Evolutionary conservation across 2,888 invertebrate species (phyloP).

Genomic region (Lottia scabra): DNA sequence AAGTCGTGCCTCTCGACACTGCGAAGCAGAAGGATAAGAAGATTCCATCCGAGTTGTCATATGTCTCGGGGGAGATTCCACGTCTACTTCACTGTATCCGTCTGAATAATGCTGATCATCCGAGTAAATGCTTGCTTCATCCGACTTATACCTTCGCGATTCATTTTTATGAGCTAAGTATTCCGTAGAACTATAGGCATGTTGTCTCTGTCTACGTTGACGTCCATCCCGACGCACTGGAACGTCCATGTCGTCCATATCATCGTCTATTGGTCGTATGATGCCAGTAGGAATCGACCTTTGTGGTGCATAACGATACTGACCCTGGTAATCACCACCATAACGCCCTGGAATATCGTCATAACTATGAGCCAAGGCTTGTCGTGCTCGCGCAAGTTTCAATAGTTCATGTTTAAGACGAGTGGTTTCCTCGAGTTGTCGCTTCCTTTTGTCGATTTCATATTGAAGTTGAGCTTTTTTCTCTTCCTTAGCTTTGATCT

Average conservation of each 20-base stretch:
- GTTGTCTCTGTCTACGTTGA: slow-evolving; percentile 5
- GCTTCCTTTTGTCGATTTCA: slow-evolving; percentile 75
- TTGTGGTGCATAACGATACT: slow-evolving; percentile 2
- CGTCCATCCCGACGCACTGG: background rate
- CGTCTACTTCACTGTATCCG: slow-evolving; percentile 8
- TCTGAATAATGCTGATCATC: slow-evolving; percentile 15
- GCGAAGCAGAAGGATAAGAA: slow-evolving; percentile 28
- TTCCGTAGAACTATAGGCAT: slow-evolving; percentile 62
- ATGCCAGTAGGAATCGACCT: slow-evolving; percentile 60
- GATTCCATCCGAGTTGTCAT: slow-evolving; percentile 27
- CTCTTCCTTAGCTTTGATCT: slow-evolving; percentile 73
- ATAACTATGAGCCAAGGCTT: slow-evolving; percentile 57
- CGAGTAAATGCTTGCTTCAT: slow-evolving; percentile 33
- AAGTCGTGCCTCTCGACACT: slow-evolving; percentile 40
- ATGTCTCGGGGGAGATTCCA: slow-evolving; percentile 24
- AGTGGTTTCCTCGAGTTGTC: slow-evolving; percentile 75
- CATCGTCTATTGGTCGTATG: slow-evolving; percentile 66
- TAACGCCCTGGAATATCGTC: slow-evolving; percentile 55
- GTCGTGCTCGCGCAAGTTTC: slow-evolving; percentile 58
- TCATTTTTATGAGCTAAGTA: slow-evolving; percentile 67
- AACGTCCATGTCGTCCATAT: slow-evolving; percentile 21
- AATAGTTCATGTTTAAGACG: slow-evolving; percentile 71
- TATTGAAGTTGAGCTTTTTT: slow-evolving; percentile 75
- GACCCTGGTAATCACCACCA: slow-evolving; percentile 11
- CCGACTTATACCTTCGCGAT: slow-evolving; percentile 44